Evolutionary conservation across 2,888 invertebrate species (phyloP).

Genomic region (Yponomeuta cagnagella): DNA sequence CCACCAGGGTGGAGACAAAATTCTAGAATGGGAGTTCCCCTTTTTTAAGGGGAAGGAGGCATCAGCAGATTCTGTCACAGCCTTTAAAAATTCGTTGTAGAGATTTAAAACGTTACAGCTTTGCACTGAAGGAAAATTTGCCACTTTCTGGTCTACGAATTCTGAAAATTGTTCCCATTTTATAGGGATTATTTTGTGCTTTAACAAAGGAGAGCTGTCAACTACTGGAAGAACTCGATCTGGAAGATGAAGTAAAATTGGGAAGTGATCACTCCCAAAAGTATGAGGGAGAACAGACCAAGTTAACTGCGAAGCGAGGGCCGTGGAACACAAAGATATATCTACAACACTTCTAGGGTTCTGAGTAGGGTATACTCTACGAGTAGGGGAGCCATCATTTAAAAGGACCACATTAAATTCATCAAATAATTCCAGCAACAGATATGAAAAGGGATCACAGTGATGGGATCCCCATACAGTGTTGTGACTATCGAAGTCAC

Average conservation of each 20-base stretch:
- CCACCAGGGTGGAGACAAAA: too few species aligned
- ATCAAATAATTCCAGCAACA: too few species aligned
- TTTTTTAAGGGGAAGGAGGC: too few species aligned
- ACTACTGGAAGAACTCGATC: neutral
- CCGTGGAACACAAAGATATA: slow-evolving; percentile 21
- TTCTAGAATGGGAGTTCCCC: too few species aligned
- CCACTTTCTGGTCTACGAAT: neutral
- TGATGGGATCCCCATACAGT: too few species aligned
- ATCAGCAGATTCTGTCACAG: too few species aligned
- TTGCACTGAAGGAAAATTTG: neutral
- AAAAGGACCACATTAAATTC: slow-evolving; percentile 14
- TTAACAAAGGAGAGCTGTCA: too few species aligned
- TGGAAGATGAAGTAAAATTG: slow-evolving; percentile 16
- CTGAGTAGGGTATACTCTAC: slow-evolving; percentile 19
- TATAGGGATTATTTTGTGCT: slow-evolving; percentile 5
- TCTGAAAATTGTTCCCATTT: neutral
- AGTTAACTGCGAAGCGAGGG: slow-evolving; percentile 20
- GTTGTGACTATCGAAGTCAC: too few species aligned
- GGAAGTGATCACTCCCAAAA: neutral
- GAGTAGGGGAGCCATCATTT: slow-evolving; percentile 22
- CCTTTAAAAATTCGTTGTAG: too few species aligned
- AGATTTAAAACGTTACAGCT: neutral
- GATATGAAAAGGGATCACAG: too few species aligned
- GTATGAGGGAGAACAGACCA: too few species aligned
- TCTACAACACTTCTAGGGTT: slow-evolving; percentile 26